Conservation (phyloP, 2,797 vertebrate species). For the Holocentrus rufus region DNA sequence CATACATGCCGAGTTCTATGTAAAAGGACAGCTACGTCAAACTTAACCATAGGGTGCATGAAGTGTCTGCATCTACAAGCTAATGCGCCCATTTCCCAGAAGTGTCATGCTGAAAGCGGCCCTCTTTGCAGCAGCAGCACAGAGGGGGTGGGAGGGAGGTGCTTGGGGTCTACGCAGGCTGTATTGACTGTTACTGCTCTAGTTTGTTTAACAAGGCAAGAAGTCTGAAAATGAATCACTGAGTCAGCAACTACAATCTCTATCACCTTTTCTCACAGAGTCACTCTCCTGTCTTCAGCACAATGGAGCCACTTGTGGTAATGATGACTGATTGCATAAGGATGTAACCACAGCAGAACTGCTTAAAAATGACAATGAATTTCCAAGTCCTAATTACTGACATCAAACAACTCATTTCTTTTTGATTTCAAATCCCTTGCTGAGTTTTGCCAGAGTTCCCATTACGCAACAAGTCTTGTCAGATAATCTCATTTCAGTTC, state of each 20-base stretch:
- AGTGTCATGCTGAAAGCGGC: constrained; percentile 61
- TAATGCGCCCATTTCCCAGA: constrained; percentile 76
- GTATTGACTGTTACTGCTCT: constrained; percentile 30
- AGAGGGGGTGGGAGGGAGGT: constrained; percentile 53
- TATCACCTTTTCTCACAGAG: constrained; percentile 39
- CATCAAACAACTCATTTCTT: constrained; percentile 8
- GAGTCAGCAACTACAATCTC: constrained; percentile 58
- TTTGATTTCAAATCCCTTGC: neutral
- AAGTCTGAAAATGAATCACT: constrained; percentile 44
- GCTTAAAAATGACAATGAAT: constrained; percentile 26
- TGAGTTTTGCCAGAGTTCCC: neutral
- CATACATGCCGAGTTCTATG: constrained; percentile 11
- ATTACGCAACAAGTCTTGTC: neutral
- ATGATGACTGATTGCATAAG: constrained; percentile 59
- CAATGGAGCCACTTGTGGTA: constrained; percentile 56
- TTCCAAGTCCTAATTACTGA: constrained; percentile 5
- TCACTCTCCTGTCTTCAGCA: constrained; percentile 17
- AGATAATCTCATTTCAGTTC: neutral
- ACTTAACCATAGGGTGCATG: constrained; percentile 58
- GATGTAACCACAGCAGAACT: neutral
- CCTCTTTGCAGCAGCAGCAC: constrained; percentile 31
- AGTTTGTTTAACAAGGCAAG: constrained; percentile 31
- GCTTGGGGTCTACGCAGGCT: constrained; percentile 74
- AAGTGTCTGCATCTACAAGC: constrained; percentile 24
- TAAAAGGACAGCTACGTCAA: constrained; percentile 56